A percentile compares a stretch with the other conserved stretches of the same genome.
phyloP scores from a whole-genome alignment of 2,797 vertebrate genomes.

The Perodicticus potto region DNA sequence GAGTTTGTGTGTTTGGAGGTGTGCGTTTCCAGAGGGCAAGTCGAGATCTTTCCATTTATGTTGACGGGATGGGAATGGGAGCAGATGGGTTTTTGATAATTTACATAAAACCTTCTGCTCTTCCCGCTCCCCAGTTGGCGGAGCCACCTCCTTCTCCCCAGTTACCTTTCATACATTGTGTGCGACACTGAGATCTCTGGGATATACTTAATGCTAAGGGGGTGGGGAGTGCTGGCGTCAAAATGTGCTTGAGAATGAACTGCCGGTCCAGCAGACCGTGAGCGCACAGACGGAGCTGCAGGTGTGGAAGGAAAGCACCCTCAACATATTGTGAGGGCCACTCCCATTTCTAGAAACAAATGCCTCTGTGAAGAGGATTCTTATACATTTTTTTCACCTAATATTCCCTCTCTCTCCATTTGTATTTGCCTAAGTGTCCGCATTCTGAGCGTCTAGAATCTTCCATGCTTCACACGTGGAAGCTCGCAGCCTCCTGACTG shows the following conservation, averaged over 20 bases:
- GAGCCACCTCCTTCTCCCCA: neutral
- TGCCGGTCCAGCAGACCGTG: neutral
- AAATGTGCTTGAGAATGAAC: neutral
- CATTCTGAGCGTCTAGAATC: neutral
- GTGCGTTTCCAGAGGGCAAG: neutral
- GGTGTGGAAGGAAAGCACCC: neutral
- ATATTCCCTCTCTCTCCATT: neutral
- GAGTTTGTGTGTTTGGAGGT: neutral
- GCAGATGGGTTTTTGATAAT: neutral
- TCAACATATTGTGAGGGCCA: neutral
- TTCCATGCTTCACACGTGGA: neutral
- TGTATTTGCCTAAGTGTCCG: neutral
- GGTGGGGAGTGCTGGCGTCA: neutral
- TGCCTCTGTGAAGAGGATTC: neutral
- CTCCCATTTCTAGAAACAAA: neutral
- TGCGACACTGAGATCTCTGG: neutral
- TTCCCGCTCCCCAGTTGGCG: neutral
- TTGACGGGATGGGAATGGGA: neutral
- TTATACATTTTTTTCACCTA: neutral
- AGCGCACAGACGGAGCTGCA: neutral
- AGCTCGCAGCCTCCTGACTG: neutral
- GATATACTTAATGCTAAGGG: neutral
- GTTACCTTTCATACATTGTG: neutral
- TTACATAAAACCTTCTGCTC: neutral
- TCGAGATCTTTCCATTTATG: neutral